phyloP scores from a whole-genome alignment of 2,797 vertebrate species.

The Epinephelus awoara region DNA sequence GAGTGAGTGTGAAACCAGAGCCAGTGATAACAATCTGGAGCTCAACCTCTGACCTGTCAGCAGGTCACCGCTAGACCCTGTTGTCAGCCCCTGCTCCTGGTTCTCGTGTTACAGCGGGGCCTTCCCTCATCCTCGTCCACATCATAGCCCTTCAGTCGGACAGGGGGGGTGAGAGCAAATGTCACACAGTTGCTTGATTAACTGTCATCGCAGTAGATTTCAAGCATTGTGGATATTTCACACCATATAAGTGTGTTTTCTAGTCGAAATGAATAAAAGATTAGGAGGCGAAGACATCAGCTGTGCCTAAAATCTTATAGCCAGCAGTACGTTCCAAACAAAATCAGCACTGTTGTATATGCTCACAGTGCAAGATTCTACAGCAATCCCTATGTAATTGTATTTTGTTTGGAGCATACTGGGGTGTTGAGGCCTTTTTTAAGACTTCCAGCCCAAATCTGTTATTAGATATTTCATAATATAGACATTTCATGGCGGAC shows the following conservation, averaged over 20 bases:
- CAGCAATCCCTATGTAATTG: not conserved
- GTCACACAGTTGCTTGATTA: slow-evolving; percentile 33
- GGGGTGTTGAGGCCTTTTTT: no score
- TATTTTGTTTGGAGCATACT: no score
- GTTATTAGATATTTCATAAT: no score
- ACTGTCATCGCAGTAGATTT: slow-evolving; percentile 6
- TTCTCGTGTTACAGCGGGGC: slow-evolving; percentile 73
- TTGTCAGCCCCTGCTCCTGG: slow-evolving; percentile 78
- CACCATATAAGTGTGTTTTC: not conserved
- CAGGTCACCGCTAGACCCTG: slow-evolving; percentile 81
- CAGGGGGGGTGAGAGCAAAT: slow-evolving; percentile 14
- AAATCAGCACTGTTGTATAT: not conserved
- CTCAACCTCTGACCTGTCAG: slow-evolving; percentile 87
- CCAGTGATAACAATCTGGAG: slow-evolving; percentile 88
- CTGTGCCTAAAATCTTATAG: not conserved
- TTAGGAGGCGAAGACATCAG: not conserved
- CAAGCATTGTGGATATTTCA: slow-evolving; percentile 2
- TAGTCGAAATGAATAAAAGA: not conserved
- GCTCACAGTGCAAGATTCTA: not conserved
- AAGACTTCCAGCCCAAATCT: no score
- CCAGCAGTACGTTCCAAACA: not conserved
- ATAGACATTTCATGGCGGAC: no score
- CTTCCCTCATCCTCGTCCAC: slow-evolving; percentile 50
- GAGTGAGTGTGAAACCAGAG: slow-evolving; percentile 87
- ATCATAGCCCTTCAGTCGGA: slow-evolving; percentile 23